Base-by-base conservation (phyloP, 2,888 invertebrate species). In the Odontomyia ornata region DNA sequence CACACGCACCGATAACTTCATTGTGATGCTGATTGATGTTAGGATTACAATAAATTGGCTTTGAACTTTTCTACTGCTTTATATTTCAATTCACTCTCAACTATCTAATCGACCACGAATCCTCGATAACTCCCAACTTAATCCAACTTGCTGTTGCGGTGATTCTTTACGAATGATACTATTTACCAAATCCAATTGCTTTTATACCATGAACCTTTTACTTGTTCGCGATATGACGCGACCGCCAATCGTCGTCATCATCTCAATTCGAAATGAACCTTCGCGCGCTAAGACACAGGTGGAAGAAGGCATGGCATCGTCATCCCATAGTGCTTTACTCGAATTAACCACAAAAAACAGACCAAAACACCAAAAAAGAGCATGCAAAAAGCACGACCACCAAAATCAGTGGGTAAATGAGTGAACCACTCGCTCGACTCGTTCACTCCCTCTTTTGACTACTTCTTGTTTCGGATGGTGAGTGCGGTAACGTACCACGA, bases 1-100 rank as follows among this genome's bases (percentile, higher is more conserved):
- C 77, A 79, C n/a, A n/a, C 80, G 80, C 80, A 81, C 81, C 77
- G 79, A 78, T 76, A 80, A 75, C 75, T 80, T 81, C 81, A 81
- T 81, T 60, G 75, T 79, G 76, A 64, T 52, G 47, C 60, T 30
- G 36, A 69, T 76, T 78, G 56, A 69, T 52, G 47, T 46, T 36
- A 15, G 18, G 46, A 57, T 15, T 52, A 21, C 7, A 47, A 27
- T 47, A 69, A 73, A n/a, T n/a, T 25, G n/a, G 23, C n/a, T 30
- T 43, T 60, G 57, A 28, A 30, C 43, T 60, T 36, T 18, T 60
- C 57, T 73, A 36, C 28, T 75, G 27, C 46, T 46, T 60, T 71
- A 15, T 25, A 18, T 25, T 60, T 25, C 25, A n/a, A 75, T 47
- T 52, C 52, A 13, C 52, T 52, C 15, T n/a, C 13, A 18, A 13